phyloP scores from a whole-genome alignment of 2,113 vertebrate genomes.

The Epinephelus cyanopodus region DNA sequence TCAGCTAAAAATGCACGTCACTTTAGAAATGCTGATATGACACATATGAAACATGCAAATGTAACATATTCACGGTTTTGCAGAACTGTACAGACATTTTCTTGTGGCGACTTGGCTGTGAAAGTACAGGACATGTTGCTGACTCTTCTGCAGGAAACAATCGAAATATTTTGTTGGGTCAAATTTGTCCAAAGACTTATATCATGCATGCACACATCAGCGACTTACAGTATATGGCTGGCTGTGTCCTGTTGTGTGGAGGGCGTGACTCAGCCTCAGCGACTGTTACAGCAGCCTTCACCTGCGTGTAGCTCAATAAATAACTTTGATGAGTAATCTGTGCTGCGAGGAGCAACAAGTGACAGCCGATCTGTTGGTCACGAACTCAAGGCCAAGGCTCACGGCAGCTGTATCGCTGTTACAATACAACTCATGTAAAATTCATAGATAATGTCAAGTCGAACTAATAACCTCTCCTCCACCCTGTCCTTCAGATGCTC shows the following conservation, averaged over 20 bases:
- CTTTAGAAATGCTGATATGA: no score
- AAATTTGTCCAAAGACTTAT: no score
- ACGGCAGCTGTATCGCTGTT: neutral
- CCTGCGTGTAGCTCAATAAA: conserved; percentile 32
- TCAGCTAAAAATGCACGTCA: no score
- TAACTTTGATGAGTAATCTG: conserved; percentile 22
- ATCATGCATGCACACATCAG: no score
- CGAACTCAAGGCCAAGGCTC: neutral
- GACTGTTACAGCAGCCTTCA: conserved; percentile 37
- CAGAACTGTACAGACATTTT: no score
- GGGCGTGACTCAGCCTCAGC: neutral
- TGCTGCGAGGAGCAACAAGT: conserved; percentile 20
- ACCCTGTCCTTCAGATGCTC: conserved; percentile 1
- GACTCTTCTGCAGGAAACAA: no score
- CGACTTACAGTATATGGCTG: no score
- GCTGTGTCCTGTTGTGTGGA: neutral
- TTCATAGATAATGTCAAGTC: conserved; percentile 35
- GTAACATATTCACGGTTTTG: no score
- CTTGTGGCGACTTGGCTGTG: no score
- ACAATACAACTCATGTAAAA: conserved; percentile 15
- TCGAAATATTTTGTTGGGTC: no score
- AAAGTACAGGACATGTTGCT: no score
- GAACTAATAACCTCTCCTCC: conserved; percentile 13
- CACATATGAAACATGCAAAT: no score
- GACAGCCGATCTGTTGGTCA: conserved; percentile 18